phyloP scores from a whole-genome alignment of 2,888 invertebrate genomes.

The Callyntrura guangdongensis region DNA sequence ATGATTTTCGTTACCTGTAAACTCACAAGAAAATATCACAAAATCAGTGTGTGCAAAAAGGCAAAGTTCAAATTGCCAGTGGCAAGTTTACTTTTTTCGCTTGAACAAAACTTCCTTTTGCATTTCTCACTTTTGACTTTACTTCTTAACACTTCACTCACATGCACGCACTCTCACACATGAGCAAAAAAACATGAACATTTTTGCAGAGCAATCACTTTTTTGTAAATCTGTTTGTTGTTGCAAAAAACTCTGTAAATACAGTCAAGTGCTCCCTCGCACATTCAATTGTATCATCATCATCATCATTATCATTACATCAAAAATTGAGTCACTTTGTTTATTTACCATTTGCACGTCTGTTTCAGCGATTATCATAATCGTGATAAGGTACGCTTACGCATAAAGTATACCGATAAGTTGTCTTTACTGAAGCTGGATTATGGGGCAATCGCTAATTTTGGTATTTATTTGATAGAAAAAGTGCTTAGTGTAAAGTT shows the following conservation, averaged over 20 bases:
- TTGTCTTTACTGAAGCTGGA: background rate
- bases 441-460: no score
- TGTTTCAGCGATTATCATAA: conserved; percentile 31
- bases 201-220: no score
- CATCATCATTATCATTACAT: no score
- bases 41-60: background rate
- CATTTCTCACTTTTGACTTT: background rate
- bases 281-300: no score
- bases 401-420: background rate
- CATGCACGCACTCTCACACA: background rate
- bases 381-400: conserved; percentile 19
- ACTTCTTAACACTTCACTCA: background rate
- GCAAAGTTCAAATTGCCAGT: conserved; percentile 42
- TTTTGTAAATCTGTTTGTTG: background rate
- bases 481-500: no score
- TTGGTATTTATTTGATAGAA: background rate
- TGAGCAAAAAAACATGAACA: background rate
- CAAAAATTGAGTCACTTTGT: conserved; percentile 42
- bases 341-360: conserved; percentile 21
- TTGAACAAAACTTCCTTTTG: conserved; percentile 42
- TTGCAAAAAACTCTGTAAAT: background rate
- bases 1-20: no score
- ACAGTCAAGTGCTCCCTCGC: conserved; percentile 10
- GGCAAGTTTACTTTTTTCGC: conserved; percentile 32
- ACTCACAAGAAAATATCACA: no score